Base-by-base conservation (phyloP, 2,113 vertebrate species). In the Sylvilagus bachmani region DNA sequence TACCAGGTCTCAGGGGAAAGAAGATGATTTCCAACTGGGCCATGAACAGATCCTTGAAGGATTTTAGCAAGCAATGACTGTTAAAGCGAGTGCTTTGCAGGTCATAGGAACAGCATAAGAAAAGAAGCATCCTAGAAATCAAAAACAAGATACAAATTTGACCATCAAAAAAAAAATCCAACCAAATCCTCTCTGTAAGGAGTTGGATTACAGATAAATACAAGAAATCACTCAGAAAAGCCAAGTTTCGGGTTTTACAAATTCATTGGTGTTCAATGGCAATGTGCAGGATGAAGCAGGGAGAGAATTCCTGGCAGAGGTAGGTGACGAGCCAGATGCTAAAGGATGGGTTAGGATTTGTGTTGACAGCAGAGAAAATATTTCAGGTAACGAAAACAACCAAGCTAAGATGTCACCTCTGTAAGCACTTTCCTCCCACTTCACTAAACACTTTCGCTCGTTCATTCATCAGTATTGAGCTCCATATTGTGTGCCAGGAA, bases 121-220 rank as follows among this genome's bases (percentile, higher is more conserved):
- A 80, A 94, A 82, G 83, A 74, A 84, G 61, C 25, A 69, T 79
- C 36, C 75, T 81, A 61, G 33, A 86, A 91, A 86, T 13, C 70
- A 92, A 79, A 91, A 33, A 10, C 13, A 89, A 49, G 49, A 71
- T 22, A 81, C 31, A 70, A 92, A 55, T 6, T 61, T 91, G 55
- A 64, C 49, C 49, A 69, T 24, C 86, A 85, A 91, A 91, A 93
- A 91, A 93, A 29, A 24, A 78, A 36, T 75, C 31, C 27, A 90
- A 38, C 55, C 62, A 84, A 93, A 75, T 9, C 4, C 74, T 91
- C 86, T 91, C 10, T 36, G 25, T 77, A 93, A 86, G n/a, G 58
- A 89, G 22, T n/a, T 51, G 69, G 33, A 75, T 33, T 83, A 67
- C 3, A 64, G n/a, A 58, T 31, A 93, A 87, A 75, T n/a, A 83